A percentile compares a stretch with the other conserved stretches of the same genome.
Conservation (phyloP, 2,888 invertebrate species). For the Bursaphelenchus okinawaensis region DNA sequence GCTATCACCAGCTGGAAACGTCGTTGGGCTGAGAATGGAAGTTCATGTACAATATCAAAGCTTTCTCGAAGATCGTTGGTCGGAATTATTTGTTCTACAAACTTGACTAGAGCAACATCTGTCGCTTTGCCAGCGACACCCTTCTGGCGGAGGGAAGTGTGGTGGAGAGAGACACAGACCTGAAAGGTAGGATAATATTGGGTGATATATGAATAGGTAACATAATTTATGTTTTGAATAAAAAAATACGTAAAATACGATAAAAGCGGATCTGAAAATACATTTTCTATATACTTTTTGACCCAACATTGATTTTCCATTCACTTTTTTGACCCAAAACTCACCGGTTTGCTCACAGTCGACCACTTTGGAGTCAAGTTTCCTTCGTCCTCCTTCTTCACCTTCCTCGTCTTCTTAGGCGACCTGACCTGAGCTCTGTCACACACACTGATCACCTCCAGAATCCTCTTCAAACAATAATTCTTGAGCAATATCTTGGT, state of each 20-base stretch:
- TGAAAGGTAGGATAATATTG: background rate
- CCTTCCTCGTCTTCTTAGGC: constrained; percentile 2
- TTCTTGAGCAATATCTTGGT: constrained; percentile 7
- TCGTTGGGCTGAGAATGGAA: constrained; percentile 29
- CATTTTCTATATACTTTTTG: too few relatives aligned
- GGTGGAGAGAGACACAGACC: constrained; percentile 14
- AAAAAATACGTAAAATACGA: too few relatives aligned
- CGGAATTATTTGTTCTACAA: constrained; percentile 23
- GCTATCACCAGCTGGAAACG: constrained; percentile 31
- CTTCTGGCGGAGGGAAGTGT: constrained; percentile 23
- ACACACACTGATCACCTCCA: constrained; percentile 31
- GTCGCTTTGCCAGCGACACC: constrained; percentile 18
- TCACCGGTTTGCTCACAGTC: background rate
- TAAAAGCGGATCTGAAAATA: too few relatives aligned
- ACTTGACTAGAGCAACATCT: constrained; percentile 34
- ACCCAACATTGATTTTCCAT: too few relatives aligned
- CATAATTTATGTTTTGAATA: too few relatives aligned
- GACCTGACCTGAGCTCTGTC: constrained; percentile 22
- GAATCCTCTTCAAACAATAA: constrained; percentile 11
- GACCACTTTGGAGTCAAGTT: background rate
- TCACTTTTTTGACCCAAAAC: too few relatives aligned
- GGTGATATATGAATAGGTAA: background rate
- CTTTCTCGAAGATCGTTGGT: constrained; percentile 15
- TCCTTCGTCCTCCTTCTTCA: background rate
- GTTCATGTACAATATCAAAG: constrained; percentile 27